Evolutionary conservation across 1,140 invertebrate genomes (phyloP), one percentile per base, ranked within the genome.

Genomic region (Neodiprion fabricii): DNA sequence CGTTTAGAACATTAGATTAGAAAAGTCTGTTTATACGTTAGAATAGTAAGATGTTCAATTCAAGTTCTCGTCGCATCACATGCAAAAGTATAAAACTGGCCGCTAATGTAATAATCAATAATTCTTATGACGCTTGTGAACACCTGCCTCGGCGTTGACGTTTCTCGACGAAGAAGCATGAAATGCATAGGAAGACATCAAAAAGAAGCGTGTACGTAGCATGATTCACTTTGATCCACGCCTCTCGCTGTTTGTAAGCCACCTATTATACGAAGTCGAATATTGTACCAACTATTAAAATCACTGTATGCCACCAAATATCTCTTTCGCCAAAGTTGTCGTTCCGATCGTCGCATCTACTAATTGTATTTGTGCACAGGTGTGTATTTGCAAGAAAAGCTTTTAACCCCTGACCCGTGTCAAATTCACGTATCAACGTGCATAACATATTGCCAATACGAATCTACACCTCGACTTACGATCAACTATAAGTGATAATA

Each of bases 161-260:
- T 17, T 14, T 12, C 53, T 7, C 11, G 11, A 14, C 48, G 74
- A 23, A 71, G 71, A 72, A 75, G 69, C 23, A 79, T 79, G 75
- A 77, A 74, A 79, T 79, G 78, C 76, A 50, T 68, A 77, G 72
- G 53, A 76, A 69, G 71, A 76, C 73, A 75, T 70, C 72, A 7
- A 69, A 69, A 50, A 77, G 72, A 75, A 75, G 67, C 69, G 72
- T 68, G 77, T 78, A 72, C 71, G 74, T 74, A 21, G 67, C 69
- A 40, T 40, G 28, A 40, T 40, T 40, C 28, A 40, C 28, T 40
- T 40, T 40, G 28, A 40, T 40, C 28, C 28, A 40, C 28, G 3
- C 28, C 5, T 40, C 28, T 40, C 28, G 28, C 28, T 48, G 28
- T 67, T 49, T 66, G 50, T 21, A 74, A 72, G 23, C 53, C 7